Conservation (phyloP, 2,888 invertebrate species). For the Nomada flava region DNA sequence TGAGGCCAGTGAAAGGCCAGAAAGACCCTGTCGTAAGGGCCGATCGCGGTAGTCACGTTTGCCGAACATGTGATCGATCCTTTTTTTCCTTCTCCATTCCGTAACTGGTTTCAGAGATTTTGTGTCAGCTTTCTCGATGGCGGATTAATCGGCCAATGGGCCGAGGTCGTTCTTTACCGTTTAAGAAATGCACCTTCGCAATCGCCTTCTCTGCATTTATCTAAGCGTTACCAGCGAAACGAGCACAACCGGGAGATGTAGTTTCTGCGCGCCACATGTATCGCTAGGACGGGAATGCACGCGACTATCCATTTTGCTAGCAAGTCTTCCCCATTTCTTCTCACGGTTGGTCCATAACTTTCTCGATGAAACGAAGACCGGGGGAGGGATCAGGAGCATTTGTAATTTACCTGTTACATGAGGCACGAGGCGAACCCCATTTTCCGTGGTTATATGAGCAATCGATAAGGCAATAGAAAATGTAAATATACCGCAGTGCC, state of each 20-base stretch:
- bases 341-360: background rate
- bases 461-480: background rate
- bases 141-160: conserved; percentile 64
- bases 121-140: conserved; percentile 52
- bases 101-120: conserved; percentile 54
- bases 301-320: conserved; percentile 7
- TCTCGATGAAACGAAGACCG: background rate
- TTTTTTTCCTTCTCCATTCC: conserved; percentile 51
- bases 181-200: conserved; percentile 56
- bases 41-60: conserved; percentile 73
- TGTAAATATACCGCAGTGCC: background rate
- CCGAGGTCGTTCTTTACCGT: conserved; percentile 63
- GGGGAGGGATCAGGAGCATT: background rate
- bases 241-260: conserved; percentile 9
- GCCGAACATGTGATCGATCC: conserved; percentile 72
- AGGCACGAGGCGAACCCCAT: background rate
- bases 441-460: background rate
- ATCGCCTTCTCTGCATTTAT: conserved; percentile 14
- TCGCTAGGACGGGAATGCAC: background rate
- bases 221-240: background rate
- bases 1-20: conserved; percentile 73
- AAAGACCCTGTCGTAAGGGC: conserved; percentile 60
- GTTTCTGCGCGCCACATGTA: background rate
- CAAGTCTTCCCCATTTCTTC: background rate
- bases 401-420: too few species aligned